Evolutionary conservation across 2,888 invertebrate species (phyloP), one percentile per base, ranked within the genome.

Genomic region (Idaea straminata): DNA sequence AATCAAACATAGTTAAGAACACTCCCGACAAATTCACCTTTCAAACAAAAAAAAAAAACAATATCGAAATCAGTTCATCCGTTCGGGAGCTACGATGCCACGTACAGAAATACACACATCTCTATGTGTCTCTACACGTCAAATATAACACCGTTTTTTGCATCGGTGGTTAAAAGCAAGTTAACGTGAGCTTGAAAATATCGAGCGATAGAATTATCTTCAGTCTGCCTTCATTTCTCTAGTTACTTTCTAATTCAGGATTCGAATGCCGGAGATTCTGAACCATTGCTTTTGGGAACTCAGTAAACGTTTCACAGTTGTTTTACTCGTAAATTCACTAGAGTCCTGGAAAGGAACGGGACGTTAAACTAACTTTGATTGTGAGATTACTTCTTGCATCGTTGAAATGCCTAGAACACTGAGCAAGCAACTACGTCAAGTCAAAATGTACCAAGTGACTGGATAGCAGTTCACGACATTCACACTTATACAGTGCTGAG

Each of bases 201-300:
- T 7, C 7, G 47, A 3, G 10, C 47, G 47, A 47, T 10, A 47
- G 47, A 65, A 57, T 64, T 62, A 59, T 38, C 67, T 63, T 67
- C 64, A 63, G 64, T 67, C 65, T 13, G 72, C 65, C 70, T 69
- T 69, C 75, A 76, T 78, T 79, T 77, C 76, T 75, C 75, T 77
- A 80, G 77, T 77, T 80, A 83, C 83, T 81, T 83, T 82, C 78
- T 80, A 80, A 83, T 83, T 83, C 78, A 76, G 76, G 71, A 74
- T 76, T 77, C 74, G 73, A 72, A 66, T 72, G 62, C 72, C 59
- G 59, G 61, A 69, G 70, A 76, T 74, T 68, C 70, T 69, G 59
- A 58, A 58, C 58, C 58, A 58, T 15, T 58, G 58, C 15, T 58
- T 15, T 16, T 58, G 58, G 58, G 10, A 47, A 47, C 47, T 47